phyloP scores from a whole-genome alignment of 1,140 invertebrate species.

The Drosophila aff. region DNA sequence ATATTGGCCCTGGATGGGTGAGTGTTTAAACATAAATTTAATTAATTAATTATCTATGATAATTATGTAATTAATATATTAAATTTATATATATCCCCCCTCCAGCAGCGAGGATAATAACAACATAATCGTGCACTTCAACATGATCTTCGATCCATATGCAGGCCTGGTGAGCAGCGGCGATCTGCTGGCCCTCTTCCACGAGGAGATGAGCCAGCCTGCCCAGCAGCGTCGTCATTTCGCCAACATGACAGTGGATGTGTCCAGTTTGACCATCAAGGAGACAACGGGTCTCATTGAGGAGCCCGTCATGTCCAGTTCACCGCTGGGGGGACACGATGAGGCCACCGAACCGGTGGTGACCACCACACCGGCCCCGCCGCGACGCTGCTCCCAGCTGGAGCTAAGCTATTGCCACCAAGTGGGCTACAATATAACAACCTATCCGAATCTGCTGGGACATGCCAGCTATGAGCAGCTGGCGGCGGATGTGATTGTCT shows the following conservation, averaged over 20 bases:
- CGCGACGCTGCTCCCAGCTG: slow-evolving; percentile 89
- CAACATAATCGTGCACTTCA: slow-evolving; percentile 90
- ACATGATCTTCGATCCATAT: slow-evolving; percentile 89
- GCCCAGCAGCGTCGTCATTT: slow-evolving; percentile 86
- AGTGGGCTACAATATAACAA: slow-evolving; percentile 91
- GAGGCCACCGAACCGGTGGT: slow-evolving; percentile 71
- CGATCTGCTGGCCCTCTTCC: slow-evolving; percentile 76
- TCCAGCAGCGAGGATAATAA: slow-evolving; percentile 87
- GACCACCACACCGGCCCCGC: slow-evolving; percentile 82
- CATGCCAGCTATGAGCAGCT: slow-evolving; percentile 89
- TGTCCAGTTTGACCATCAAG: slow-evolving; percentile 88
- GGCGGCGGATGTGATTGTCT: slow-evolving; percentile 91
- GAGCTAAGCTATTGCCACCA: slow-evolving; percentile 90
- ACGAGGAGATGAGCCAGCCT: slow-evolving; percentile 71
- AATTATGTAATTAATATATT: neutral
- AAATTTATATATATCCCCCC: slow-evolving; percentile 7
- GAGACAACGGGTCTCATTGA: slow-evolving; percentile 85
- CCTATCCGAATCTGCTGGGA: slow-evolving; percentile 93
- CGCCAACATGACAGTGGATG: slow-evolving; percentile 88
- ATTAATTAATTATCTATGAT: neutral
- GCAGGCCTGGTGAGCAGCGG: slow-evolving; percentile 81
- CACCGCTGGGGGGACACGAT: slow-evolving; percentile 74
- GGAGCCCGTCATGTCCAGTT: slow-evolving; percentile 81
- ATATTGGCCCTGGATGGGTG: slow-evolving; percentile 90
- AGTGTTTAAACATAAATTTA: slow-evolving; percentile 21